Evolutionary conservation across 1,140 invertebrate genomes (phyloP).

Genomic region (Trypoxylus dichotomus): DNA sequence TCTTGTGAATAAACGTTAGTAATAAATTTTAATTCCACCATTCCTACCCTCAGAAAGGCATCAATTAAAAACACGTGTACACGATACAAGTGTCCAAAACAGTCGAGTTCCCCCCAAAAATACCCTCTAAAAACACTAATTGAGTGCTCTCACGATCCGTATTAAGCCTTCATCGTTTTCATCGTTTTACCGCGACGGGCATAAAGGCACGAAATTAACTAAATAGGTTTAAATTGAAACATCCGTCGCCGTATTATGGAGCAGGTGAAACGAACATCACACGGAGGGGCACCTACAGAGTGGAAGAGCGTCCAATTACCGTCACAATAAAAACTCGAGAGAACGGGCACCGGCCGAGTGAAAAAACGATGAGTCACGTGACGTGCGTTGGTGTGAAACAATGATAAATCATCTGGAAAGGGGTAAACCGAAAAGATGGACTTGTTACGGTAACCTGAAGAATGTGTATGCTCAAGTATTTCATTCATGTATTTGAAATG

Average conservation of each 20-base stretch:
- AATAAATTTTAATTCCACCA: not conserved
- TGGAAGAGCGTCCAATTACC: not conserved
- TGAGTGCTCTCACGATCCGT: slow-evolving; percentile 22
- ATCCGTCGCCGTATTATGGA: slow-evolving; percentile 32
- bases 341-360: not conserved
- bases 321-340: not conserved
- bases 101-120: not conserved
- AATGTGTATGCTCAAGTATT: no score
- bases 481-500: no score
- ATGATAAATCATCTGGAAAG: slow-evolving; percentile 11
- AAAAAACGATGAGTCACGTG: slow-evolving; percentile 9
- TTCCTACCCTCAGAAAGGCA: not conserved
- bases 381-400: not conserved
- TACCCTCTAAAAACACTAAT: slow-evolving; percentile 3
- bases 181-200: slow-evolving; percentile 18
- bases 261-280: slow-evolving; percentile 34
- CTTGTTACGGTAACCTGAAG: not conserved
- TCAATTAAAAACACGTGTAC: slow-evolving; percentile 6
- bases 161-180: slow-evolving; percentile 23
- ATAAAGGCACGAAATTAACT: slow-evolving; percentile 28
- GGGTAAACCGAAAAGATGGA: not conserved
- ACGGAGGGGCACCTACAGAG: not conserved
- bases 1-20: not conserved
- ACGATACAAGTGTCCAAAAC: not conserved
- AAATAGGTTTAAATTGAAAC: slow-evolving; percentile 39